phyloP scores from a whole-genome alignment of 2,888 invertebrate genomes.

The Halictus quadricinctus region DNA sequence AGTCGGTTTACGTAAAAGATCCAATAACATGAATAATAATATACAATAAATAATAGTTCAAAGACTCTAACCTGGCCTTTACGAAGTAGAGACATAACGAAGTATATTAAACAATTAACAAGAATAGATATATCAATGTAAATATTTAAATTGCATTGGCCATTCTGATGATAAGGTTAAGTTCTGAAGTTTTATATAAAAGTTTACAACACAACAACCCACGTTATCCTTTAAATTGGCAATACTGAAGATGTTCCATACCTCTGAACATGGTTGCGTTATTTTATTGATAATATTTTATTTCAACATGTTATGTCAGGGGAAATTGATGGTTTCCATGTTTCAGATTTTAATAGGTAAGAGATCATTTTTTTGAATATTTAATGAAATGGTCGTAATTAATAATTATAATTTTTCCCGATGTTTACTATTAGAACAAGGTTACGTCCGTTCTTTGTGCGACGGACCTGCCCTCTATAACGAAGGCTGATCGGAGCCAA shows the following conservation, averaged over 20 bases:
- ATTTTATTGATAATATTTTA: too few relatives aligned
- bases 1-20: not conserved
- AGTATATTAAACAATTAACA: constrained; percentile 11
- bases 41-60: not conserved
- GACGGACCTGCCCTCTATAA: too few relatives aligned
- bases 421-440: too few relatives aligned
- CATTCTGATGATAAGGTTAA: constrained; percentile 24
- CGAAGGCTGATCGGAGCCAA: too few relatives aligned
- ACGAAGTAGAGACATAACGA: constrained; percentile 60
- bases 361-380: too few relatives aligned
- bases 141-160: not conserved
- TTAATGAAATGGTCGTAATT: too few relatives aligned
- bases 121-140: not conserved
- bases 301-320: too few relatives aligned
- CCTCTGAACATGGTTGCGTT: too few relatives aligned
- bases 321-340: too few relatives aligned
- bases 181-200: not conserved
- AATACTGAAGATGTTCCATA: not conserved
- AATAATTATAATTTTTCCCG: too few relatives aligned
- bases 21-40: not conserved
- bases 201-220: not conserved
- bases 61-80: constrained; percentile 56
- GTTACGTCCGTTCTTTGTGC: too few relatives aligned
- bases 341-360: too few relatives aligned
- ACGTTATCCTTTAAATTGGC: not conserved